Base-by-base conservation (phyloP, 2,113 vertebrate species). In the Monarcha castaneiventris region DNA sequence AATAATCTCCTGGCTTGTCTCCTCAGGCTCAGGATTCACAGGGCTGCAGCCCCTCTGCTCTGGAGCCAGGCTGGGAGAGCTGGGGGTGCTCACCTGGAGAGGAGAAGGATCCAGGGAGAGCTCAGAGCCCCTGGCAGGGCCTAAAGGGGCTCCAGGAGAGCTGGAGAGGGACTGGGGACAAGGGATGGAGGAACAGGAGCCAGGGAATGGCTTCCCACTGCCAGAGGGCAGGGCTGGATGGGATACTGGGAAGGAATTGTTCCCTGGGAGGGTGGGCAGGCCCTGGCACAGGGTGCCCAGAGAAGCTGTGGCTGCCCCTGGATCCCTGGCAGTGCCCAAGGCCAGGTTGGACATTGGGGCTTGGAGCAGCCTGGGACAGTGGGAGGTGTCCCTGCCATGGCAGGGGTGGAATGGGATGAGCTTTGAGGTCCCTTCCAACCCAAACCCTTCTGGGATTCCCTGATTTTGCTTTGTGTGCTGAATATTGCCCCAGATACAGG, bases 91-190 rank as follows among this genome's bases (percentile, higher is more conserved):
- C 48, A 13, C 16, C 25, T 48, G 26, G 58, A 49, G 25, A 41
- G 1, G 11, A 3, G 16, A 41, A 63, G 4, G 25, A 3, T n/a
- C 74, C 56, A 48, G 6, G 74, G 39, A 8, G 5, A 62, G 0
- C 55, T 87, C 19, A 55, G 64, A 71, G 64, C 27, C 15, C 14
- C 33, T 52, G 1, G 0, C 54, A 76, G 46, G 0, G 14, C 39
- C n/a, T 48, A 1, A 55, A 79, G n/a, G 63, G 16, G 39, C 48
- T 62, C 33, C 74, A 62, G 46, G 63, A 87, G 64, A 54, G 39
- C 55, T 71, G 48, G 19, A 41, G 74, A 71, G 64, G 33, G 39
- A 46, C 55, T 61, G 3, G 63, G 44, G 33, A 77, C 27, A 37
- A 61, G 48, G 33, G 0, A 11, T 68, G 63, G 46, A 77, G 73